Evolutionary conservation across 2,797 vertebrate genomes (phyloP).

Genomic region (Hippoglossus hippoglossus): DNA sequence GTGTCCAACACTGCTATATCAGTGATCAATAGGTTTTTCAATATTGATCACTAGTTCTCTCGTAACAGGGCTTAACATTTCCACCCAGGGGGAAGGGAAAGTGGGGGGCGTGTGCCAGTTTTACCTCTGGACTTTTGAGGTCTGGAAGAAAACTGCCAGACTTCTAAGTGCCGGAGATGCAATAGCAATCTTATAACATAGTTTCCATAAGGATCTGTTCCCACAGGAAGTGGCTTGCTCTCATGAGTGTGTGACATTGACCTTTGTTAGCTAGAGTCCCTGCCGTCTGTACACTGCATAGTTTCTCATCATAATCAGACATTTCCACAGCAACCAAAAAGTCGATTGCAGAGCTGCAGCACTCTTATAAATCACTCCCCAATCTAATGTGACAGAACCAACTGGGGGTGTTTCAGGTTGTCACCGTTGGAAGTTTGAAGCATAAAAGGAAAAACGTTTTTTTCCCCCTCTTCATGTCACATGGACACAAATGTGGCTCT

Average conservation of each 20-base stretch:
- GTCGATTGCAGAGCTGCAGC: conserved; percentile 73
- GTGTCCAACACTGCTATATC: conserved; percentile 18
- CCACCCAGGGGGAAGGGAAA: conserved; percentile 45
- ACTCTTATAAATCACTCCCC: conserved; percentile 68
- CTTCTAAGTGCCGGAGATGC: conserved; percentile 58
- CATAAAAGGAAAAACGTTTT: conserved; percentile 64
- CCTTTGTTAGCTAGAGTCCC: conserved; percentile 75
- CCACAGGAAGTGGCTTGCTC: conserved; percentile 74
- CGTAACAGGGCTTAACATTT: conserved; percentile 65
- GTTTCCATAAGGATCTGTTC: conserved; percentile 76
- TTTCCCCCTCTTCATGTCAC: conserved; percentile 69
- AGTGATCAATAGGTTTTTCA: conserved; percentile 39
- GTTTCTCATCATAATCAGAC: conserved; percentile 77
- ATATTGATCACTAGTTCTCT: conserved; percentile 70
- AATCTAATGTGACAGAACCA: conserved; percentile 68
- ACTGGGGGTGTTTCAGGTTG: conserved; percentile 82
- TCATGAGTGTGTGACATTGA: conserved; percentile 72
- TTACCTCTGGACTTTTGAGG: conserved; percentile 69
- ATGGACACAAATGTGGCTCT: conserved; percentile 77
- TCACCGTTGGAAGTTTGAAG: conserved; percentile 82
- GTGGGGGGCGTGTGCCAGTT: conserved; percentile 60
- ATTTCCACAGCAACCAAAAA: conserved; percentile 82
- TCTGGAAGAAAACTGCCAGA: conserved; percentile 67
- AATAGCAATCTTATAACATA: conserved; percentile 58
- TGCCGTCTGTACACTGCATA: conserved; percentile 72